Conservation (phyloP, 2,797 vertebrate species). For the Melanotaenia parkinsoni region DNA sequence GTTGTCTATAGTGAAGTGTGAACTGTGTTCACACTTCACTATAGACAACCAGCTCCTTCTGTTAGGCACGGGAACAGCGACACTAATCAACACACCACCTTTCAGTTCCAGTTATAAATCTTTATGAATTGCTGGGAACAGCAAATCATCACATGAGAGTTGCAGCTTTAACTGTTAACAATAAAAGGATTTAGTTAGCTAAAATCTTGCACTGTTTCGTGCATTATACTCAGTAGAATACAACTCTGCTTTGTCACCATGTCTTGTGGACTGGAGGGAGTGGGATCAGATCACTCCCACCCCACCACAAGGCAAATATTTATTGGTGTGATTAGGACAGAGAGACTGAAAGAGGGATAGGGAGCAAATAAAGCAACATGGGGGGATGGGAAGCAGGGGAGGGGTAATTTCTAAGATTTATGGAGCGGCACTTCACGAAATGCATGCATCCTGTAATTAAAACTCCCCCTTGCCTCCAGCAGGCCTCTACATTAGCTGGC, state of each 20-base stretch:
- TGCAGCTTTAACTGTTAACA: slow-evolving; percentile 5
- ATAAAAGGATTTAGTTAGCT: background rate
- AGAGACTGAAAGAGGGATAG: slow-evolving; percentile 17
- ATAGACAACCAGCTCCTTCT: background rate
- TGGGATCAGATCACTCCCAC: slow-evolving; percentile 13
- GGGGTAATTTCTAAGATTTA: slow-evolving; percentile 82
- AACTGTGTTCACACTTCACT: slow-evolving; percentile 40
- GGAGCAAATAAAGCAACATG: slow-evolving; percentile 59
- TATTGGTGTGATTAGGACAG: slow-evolving; percentile 68
- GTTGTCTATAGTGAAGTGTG: slow-evolving; percentile 20
- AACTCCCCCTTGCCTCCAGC: slow-evolving; percentile 72
- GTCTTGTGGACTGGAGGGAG: slow-evolving; percentile 20
- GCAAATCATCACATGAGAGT: slow-evolving; percentile 7
- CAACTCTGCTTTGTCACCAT: slow-evolving; percentile 5
- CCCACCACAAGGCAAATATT: slow-evolving; percentile 54
- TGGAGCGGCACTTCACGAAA: slow-evolving; percentile 79
- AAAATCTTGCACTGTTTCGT: background rate
- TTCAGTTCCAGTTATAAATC: background rate
- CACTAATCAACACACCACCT: slow-evolving; percentile 9
- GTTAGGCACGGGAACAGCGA: slow-evolving; percentile 20
- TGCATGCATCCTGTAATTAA: slow-evolving; percentile 88
- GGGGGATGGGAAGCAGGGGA: slow-evolving; percentile 56
- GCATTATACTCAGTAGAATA: background rate
- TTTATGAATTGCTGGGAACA: background rate
- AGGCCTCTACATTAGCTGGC: slow-evolving; percentile 71